Evolutionary conservation across 2,113 vertebrate genomes (phyloP).

Genomic region (Pelecanoides urinatrix): DNA sequence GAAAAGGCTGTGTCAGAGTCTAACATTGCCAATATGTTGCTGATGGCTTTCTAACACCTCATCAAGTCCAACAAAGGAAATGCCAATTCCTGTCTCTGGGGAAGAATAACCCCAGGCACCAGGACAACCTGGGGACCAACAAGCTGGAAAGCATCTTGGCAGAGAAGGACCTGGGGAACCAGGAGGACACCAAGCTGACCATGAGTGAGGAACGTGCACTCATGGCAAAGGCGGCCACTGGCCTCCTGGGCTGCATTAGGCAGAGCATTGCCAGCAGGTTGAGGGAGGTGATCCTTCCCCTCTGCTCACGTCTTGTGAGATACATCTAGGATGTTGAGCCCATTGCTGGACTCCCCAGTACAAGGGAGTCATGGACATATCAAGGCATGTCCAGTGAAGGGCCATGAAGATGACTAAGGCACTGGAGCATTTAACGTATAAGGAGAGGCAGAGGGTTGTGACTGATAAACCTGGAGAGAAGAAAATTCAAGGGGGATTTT

Average conservation of each 20-base stretch:
- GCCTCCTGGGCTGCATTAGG: background rate
- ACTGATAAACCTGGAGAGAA: background rate
- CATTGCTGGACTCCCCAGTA: background rate
- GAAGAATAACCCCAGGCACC: background rate
- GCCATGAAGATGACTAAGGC: background rate
- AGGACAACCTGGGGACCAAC: background rate
- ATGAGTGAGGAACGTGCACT: background rate
- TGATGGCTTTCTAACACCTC: background rate
- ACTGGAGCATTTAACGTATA: background rate
- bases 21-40: background rate
- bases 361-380: fast-evolving
- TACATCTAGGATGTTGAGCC: background rate
- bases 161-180: background rate
- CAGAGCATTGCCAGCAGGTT: background rate
- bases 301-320: fast-evolving
- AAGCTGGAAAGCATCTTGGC: background rate
- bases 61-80: background rate
- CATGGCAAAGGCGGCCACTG: fast-evolving
- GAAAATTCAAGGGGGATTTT: background rate
- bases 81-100: background rate
- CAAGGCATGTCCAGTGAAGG: background rate
- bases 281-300: background rate
- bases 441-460: background rate
- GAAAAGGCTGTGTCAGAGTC: background rate
- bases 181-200: background rate